These are phyloP conservation scores for Sebastes matsubarae DNA, from an alignment of 2,797 vertebrate genomes.

Conservation along the genomic window DNA sequence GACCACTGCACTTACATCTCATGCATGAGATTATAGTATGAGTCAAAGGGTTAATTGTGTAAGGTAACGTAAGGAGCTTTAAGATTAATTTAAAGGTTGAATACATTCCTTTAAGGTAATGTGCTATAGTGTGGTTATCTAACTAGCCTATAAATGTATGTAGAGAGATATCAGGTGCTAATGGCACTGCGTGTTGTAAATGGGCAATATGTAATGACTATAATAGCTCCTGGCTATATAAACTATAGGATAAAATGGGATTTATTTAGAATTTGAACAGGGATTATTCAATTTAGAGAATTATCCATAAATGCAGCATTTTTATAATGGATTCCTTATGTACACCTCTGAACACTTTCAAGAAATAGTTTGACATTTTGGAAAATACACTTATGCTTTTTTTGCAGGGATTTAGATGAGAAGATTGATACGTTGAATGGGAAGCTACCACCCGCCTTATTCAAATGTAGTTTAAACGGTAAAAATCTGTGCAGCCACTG, in stretches of 20 bases:
- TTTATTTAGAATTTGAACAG: not conserved
- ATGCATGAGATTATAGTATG: conserved; percentile 31
- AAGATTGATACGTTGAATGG: not conserved
- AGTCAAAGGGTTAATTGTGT: conserved; percentile 59
- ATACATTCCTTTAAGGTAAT: conserved; percentile 23
- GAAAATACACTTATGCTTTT: no score
- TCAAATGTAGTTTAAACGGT: no score
- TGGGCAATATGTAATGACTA: not conserved
- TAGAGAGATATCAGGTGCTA: conserved; percentile 6
- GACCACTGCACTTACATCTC: conserved; percentile 6
- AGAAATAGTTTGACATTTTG: no score
- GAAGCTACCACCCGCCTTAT: not conserved
- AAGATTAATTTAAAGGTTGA: conserved; percentile 46
- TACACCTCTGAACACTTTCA: not conserved
- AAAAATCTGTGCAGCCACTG: no score
- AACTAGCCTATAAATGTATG: conserved; percentile 35
- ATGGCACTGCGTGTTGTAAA: conserved; percentile 1
- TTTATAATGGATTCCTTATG: not conserved
- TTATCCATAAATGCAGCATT: not conserved
- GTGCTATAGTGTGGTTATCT: conserved; percentile 31
- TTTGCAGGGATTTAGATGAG: not conserved
- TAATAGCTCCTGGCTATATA: not conserved
- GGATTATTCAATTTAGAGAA: not conserved
- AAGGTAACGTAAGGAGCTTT: conserved; percentile 12
- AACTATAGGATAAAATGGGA: not conserved